Conservation (phyloP, 2,888 invertebrate species). For the Coelinius sp. region DNA sequence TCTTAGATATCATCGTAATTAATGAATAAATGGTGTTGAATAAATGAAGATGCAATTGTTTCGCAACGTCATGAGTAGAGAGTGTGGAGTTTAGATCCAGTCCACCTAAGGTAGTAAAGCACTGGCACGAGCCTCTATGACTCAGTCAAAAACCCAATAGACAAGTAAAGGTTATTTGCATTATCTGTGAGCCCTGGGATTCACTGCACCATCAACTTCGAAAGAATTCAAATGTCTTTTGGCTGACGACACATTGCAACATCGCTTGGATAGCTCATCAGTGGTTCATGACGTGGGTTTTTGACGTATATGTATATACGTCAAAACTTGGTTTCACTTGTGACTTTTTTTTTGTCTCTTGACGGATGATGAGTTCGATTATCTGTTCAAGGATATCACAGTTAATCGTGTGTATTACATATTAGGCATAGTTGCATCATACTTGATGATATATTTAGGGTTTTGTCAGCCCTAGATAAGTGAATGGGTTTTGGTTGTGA, state of each 20-base stretch:
- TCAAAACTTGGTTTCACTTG: neutral
- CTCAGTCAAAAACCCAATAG: constrained; percentile 57
- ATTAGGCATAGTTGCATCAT: constrained; percentile 5
- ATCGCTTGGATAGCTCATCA: neutral
- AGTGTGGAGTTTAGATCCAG: neutral
- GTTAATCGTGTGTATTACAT: neutral
- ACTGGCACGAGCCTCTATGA: constrained; percentile 51
- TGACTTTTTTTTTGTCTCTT: neutral
- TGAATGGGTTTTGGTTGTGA: neutral
- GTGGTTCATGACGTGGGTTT: neutral
- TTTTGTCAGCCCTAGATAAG: neutral
- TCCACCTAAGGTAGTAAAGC: neutral
- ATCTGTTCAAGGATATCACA: constrained; percentile 1
- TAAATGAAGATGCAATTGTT: constrained; percentile 41
- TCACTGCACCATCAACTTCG: neutral
- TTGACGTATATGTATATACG: neutral
- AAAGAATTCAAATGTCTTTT: neutral
- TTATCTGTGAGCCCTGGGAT: neutral
- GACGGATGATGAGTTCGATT: constrained; percentile 14
- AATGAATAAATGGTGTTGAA: neutral
- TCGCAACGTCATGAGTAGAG: constrained; percentile 58
- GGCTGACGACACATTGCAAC: neutral
- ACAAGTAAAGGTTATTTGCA: constrained; percentile 18
- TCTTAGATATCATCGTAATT: neutral
- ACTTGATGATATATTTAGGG: neutral